Conservation (phyloP, 2,888 invertebrate species). For the Lomographa bimaculata region DNA sequence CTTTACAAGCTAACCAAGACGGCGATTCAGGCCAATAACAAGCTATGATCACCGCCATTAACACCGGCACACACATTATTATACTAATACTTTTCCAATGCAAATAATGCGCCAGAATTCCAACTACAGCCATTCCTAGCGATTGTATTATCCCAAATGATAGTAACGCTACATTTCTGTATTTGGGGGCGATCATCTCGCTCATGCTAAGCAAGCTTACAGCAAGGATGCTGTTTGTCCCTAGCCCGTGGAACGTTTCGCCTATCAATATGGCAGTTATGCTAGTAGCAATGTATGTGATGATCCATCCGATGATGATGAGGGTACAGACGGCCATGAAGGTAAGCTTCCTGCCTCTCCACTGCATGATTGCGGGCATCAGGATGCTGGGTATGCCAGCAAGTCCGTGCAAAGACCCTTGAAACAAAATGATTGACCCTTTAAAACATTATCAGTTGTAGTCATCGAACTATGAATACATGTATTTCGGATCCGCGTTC, state of each 20-base stretch:
- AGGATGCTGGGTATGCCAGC: slow-evolving; percentile 27
- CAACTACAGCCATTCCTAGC: not conserved
- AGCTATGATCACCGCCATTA: no score
- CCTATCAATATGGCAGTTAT: slow-evolving; percentile 3
- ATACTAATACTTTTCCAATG: slow-evolving; percentile 1
- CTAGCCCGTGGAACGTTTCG: slow-evolving; percentile 10
- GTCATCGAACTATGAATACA: no score
- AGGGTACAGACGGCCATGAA: slow-evolving; percentile 22
- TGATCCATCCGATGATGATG: slow-evolving; percentile 21
- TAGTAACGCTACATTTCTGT: slow-evolving; percentile 2
- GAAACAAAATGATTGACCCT: no score
- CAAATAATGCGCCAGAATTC: not conserved
- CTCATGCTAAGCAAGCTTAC: slow-evolving; percentile 1
- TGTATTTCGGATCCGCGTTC: no score
- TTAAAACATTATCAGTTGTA: no score
- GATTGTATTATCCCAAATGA: not conserved
- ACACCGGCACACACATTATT: slow-evolving; percentile 6
- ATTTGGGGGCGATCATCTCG: slow-evolving; percentile 10
- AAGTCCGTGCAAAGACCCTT: slow-evolving; percentile 15
- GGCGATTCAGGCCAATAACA: no score
- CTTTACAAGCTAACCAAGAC: no score
- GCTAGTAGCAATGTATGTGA: slow-evolving; percentile 4
- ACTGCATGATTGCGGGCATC: slow-evolving; percentile 29
- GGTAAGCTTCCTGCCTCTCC: slow-evolving; percentile 26
- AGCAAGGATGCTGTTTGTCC: not conserved